Evolutionary conservation across 2,797 vertebrate genomes (phyloP).

Genomic region (Pangasius krempfi): DNA sequence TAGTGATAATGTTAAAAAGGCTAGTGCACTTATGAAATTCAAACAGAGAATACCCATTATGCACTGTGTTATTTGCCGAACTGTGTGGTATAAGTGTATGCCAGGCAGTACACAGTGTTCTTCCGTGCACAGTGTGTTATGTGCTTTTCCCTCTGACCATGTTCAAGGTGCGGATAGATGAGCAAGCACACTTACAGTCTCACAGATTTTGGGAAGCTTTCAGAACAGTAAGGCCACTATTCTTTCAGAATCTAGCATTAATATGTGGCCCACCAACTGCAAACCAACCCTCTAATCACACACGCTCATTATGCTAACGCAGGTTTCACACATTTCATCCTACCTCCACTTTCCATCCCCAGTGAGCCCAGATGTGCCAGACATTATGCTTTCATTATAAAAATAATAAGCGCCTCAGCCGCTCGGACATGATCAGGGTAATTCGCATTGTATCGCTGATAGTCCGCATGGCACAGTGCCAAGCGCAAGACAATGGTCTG

Average conservation of each 20-base stretch:
- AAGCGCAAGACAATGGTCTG: neutral
- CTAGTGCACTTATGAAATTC: neutral
- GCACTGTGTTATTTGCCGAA: neutral
- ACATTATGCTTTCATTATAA: slow-evolving; percentile 65
- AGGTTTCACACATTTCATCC: slow-evolving; percentile 1
- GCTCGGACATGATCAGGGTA: slow-evolving; percentile 51
- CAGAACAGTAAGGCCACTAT: neutral
- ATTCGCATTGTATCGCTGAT: slow-evolving; percentile 21
- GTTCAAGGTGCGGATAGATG: neutral
- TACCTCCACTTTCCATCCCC: neutral
- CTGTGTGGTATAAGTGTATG: neutral
- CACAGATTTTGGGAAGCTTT: neutral
- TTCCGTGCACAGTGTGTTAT: neutral
- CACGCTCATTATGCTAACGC: neutral
- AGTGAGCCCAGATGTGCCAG: slow-evolving; percentile 31
- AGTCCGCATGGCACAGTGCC: neutral
- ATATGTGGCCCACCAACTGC: neutral
- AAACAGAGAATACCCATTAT: neutral
- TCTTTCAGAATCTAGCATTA: neutral
- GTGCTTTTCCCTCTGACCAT: neutral
- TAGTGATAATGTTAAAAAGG: neutral
- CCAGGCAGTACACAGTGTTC: slow-evolving; percentile 3
- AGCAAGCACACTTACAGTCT: neutral
- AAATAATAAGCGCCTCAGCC: slow-evolving; percentile 55
- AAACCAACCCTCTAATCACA: neutral